Evolutionary conservation across 2,888 invertebrate species (phyloP), one percentile per base, ranked within the genome.

Genomic region (Rhamphomyia laevipes): DNA sequence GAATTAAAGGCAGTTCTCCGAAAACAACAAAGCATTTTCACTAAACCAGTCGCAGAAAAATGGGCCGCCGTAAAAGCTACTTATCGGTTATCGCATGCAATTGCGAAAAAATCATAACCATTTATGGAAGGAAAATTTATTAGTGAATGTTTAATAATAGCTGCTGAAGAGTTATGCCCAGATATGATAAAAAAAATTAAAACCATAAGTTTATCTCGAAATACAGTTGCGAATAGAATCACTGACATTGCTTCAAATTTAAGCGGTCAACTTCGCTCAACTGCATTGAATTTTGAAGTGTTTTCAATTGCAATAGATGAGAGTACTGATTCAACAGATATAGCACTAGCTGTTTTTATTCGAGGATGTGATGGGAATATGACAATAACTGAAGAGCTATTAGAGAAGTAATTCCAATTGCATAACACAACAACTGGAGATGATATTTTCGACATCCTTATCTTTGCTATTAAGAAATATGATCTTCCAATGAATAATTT

Each of bases 1-100:
- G 23, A 27, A 27, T 9, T 27, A 27, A 4, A 27, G 9, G 23
- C 23, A 27, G 23, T 27, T 4, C 23, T 27, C 9, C 23, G 23
- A 56, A 52, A 53, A 54, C 52, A 56, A 51, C 52, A 57, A 17
- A n/a, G 43, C 17, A 42, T 51, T 42, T 54, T 53, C 53, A 53
- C 43, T 53, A 52, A 55, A 53, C 51, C 51, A 52, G 45, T 47
- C 33, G 49, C 53, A 49, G 54, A 52, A 53, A 54, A 44, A 50
- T 52, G 51, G 46, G 47, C 47, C 44, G 52, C 52, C 43, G 33
- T 15, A 35, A 35, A 35, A 35, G n/a, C 33, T 35, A 35, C 5
- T 35, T 35, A 13, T 35, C n/a, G 33, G 33, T n/a, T 35, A 35
- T 7, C 11, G n/a, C 33, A 35, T 15, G n/a, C n/a, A 35, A 35